These are phyloP conservation scores for Sceloporus undulatus DNA, from an alignment of 2,113 vertebrate genomes.

Conservation along the genomic window DNA sequence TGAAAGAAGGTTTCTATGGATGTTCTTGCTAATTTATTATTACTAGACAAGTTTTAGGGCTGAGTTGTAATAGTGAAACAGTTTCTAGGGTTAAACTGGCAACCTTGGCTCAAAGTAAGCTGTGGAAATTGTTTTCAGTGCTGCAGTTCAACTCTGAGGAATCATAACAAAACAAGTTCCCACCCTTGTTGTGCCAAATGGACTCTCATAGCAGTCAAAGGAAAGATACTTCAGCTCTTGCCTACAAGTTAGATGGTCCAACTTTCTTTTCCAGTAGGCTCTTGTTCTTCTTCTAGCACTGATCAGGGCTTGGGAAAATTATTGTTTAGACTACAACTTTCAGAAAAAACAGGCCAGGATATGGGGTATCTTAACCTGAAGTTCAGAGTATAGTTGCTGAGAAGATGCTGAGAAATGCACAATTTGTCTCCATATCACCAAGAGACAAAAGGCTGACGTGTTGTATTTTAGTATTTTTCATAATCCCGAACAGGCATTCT, in stretches of 20 bases:
- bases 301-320: too few relatives aligned
- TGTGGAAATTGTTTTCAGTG: constrained; percentile 8
- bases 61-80: not conserved
- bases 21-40: not conserved
- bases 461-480: not conserved
- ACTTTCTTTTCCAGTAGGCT: not conserved
- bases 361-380: not conserved
- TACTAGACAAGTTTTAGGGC: not conserved
- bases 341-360: not conserved
- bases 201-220: not conserved
- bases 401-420: not conserved
- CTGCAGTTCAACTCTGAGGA: not conserved
- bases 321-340: too few relatives aligned
- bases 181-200: not conserved
- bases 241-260: not conserved
- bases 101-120: not conserved
- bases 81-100: not conserved
- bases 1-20: not conserved
- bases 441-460: not conserved
- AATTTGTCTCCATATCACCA: not conserved
- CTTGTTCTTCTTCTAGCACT: not conserved
- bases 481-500: not conserved
- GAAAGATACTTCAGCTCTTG: not conserved
- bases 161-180: not conserved
- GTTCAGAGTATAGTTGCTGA: not conserved